Evolutionary conservation across 1,140 invertebrate genomes (phyloP).

Genomic region (Drosophila pallidifrons): DNA sequence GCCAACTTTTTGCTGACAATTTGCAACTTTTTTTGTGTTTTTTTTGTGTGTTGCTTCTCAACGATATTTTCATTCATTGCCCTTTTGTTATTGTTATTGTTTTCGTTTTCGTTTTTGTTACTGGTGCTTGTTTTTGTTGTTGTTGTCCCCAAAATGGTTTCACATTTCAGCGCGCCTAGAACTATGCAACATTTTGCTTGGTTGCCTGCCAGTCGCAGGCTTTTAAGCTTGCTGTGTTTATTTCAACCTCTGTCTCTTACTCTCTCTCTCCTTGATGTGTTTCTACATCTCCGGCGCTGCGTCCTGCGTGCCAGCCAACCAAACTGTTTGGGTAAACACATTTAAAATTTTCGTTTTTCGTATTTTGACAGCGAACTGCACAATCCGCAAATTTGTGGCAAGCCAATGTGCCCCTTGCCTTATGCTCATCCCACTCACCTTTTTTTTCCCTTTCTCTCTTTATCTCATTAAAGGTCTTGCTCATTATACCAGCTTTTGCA

Average conservation of each 20-base stretch:
- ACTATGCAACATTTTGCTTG: slow-evolving; percentile 57
- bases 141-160: slow-evolving; percentile 58
- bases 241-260: not conserved
- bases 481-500: not conserved
- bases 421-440: not conserved
- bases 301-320: not conserved
- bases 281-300: not conserved
- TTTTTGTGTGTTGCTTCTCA: slow-evolving; percentile 22
- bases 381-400: slow-evolving; percentile 34
- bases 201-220: slow-evolving; percentile 50
- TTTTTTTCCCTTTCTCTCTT: not conserved
- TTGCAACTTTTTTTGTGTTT: slow-evolving; percentile 55
- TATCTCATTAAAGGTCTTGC: not conserved
- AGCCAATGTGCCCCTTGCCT: not conserved
- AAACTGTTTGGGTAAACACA: slow-evolving; percentile 50
- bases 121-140: slow-evolving; percentile 6
- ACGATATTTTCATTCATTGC: slow-evolving; percentile 68
- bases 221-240: slow-evolving; percentile 1
- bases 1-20: slow-evolving; percentile 75
- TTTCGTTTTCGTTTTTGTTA: slow-evolving; percentile 10
- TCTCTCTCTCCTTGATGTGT: not conserved
- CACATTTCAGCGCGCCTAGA: slow-evolving; percentile 76
- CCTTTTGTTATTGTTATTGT: slow-evolving; percentile 56
- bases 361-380: slow-evolving; percentile 27
- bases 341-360: slow-evolving; percentile 47